These are phyloP conservation scores for Lasioglossum calceatum DNA, from an alignment of 2,888 invertebrate genomes.

Conservation along the genomic window DNA sequence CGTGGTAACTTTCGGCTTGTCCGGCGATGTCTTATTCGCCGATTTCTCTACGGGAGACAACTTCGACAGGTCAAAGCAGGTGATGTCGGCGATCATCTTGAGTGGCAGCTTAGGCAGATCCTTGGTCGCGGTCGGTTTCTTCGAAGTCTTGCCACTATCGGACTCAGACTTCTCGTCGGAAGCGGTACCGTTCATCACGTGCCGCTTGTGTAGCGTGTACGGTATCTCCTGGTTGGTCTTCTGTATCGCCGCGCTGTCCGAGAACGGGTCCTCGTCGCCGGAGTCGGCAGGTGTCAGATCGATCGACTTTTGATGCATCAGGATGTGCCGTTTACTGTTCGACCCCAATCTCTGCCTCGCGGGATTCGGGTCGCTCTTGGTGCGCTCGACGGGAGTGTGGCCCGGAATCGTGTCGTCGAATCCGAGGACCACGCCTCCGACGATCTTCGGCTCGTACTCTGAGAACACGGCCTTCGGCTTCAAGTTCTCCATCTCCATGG, in stretches of 20 bases:
- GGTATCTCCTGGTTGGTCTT: conserved; percentile 89
- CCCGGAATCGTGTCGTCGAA: conserved; percentile 78
- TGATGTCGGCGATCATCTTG: conserved; percentile 77
- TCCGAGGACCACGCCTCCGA: conserved; percentile 82
- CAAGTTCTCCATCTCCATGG: conserved; percentile 77
- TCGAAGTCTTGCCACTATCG: conserved; percentile 77
- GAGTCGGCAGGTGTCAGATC: conserved; percentile 94
- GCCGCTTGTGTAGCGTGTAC: conserved; percentile 93
- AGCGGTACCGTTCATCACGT: conserved; percentile 94
- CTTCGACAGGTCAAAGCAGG: conserved; percentile 79
- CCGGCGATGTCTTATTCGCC: conserved; percentile 56
- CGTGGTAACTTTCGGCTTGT: conserved; percentile 61
- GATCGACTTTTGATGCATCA: conserved; percentile 95
- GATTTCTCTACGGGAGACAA: conserved; percentile 73
- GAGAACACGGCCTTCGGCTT: conserved; percentile 84
- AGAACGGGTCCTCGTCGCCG: conserved; percentile 92
- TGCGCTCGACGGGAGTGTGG: conserved; percentile 91
- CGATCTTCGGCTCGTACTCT: conserved; percentile 89
- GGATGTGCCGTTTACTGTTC: conserved; percentile 90
- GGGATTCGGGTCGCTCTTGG: conserved; percentile 94
- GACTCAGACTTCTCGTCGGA: conserved; percentile 82
- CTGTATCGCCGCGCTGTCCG: conserved; percentile 85
- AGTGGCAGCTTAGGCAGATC: conserved; percentile 79
- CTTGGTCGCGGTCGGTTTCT: conserved; percentile 57
- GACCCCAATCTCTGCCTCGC: conserved; percentile 90